These are phyloP conservation scores for Battus philenor DNA, from an alignment of 1,140 invertebrate genomes.

Conservation along the genomic window DNA sequence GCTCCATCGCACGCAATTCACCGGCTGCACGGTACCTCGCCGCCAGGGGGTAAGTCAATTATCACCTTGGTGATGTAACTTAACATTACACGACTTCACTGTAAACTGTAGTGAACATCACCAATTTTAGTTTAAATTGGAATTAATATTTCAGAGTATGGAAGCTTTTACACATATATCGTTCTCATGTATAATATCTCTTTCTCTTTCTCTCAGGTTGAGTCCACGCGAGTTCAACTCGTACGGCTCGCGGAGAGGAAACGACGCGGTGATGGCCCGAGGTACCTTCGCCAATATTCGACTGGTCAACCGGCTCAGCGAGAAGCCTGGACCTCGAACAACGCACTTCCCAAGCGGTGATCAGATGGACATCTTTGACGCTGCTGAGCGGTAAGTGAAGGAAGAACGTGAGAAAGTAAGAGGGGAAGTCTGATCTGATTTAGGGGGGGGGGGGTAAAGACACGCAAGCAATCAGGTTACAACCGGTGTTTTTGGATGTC, in stretches of 20 bases:
- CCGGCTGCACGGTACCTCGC: conserved; percentile 94
- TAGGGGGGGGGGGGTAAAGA: too few relatives aligned
- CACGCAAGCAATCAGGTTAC: too few relatives aligned
- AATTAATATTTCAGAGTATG: too few relatives aligned
- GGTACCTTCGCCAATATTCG: conserved; percentile 99
- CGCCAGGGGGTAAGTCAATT: conserved; percentile 78
- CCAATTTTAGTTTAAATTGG: too few relatives aligned
- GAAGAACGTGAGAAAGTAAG: too few relatives aligned
- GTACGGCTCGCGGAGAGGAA: conserved; percentile 96
- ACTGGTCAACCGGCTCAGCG: conserved; percentile 93
- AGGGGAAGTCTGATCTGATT: too few relatives aligned
- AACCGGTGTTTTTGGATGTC: too few relatives aligned
- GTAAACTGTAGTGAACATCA: neutral
- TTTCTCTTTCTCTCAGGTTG: too few relatives aligned
- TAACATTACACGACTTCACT: neutral
- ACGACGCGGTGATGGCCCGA: conserved; percentile 97
- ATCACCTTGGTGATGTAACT: too few relatives aligned
- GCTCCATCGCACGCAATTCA: conserved; percentile 96
- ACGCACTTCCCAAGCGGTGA: conserved; percentile 92
- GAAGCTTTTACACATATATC: too few relatives aligned
- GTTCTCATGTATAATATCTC: too few relatives aligned
- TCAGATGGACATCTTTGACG: conserved; percentile 97
- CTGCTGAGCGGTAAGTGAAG: conserved; percentile 91
- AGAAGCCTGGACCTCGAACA: conserved; percentile 90
- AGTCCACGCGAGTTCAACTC: conserved; percentile 98